Evolutionary conservation across 2,797 vertebrate species (phyloP).

Genomic region (Crax fasciolata): DNA sequence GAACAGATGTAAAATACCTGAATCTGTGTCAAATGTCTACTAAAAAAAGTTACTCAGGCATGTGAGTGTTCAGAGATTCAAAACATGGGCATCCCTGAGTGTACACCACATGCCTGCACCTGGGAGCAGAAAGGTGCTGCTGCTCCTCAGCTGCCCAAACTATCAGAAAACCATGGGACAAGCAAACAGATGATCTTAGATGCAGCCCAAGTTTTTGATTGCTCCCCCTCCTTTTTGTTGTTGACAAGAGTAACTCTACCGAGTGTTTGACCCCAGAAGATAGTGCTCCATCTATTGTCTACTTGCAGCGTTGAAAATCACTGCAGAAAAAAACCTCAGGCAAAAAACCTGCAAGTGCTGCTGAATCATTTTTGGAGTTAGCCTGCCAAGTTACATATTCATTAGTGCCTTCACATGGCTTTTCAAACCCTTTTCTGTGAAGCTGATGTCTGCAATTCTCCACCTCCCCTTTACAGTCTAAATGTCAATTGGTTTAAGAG

Average conservation of each 20-base stretch:
- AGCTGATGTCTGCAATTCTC: slow-evolving; percentile 39
- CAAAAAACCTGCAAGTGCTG: neutral
- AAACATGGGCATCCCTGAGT: neutral
- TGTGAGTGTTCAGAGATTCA: neutral
- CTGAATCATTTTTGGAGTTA: slow-evolving; percentile 63
- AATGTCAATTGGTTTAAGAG: slow-evolving; percentile 74
- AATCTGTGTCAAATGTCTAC: neutral
- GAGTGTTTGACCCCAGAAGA: neutral
- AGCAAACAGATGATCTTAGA: neutral
- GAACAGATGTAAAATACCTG: neutral
- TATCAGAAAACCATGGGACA: neutral
- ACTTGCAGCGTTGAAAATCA: neutral
- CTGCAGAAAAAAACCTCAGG: neutral
- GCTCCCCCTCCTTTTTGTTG: neutral
- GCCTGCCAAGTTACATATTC: slow-evolving; percentile 64
- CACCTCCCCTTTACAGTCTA: slow-evolving; percentile 52
- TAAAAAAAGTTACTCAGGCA: neutral
- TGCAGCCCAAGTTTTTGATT: neutral
- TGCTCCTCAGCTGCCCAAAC: neutral
- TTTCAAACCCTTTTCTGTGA: slow-evolving; percentile 33
- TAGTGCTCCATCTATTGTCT: slow-evolving; percentile 57
- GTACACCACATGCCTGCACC: neutral
- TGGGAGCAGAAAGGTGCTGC: neutral
- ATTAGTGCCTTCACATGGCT: slow-evolving; percentile 47
- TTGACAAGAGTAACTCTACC: neutral